Conservation (phyloP, 64 coral and sea anemone genomes). For the Pocillopora verrucosa region DNA sequence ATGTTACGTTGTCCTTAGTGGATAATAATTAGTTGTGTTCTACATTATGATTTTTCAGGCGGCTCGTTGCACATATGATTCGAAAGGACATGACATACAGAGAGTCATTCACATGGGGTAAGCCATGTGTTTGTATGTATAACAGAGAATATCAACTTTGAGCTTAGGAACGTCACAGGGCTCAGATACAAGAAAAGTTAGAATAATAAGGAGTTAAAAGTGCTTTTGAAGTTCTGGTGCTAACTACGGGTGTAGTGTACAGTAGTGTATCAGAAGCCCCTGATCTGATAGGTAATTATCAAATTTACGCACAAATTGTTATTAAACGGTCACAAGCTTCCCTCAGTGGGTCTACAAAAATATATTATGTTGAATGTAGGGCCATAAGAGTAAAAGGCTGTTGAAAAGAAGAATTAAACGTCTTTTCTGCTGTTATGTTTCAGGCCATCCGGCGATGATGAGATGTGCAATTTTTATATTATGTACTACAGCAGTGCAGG, state of each 20-base stretch:
- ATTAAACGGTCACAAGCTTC: too few relatives aligned
- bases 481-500: conserved; percentile 54
- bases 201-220: too few relatives aligned
- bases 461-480: conserved; percentile 81
- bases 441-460: conserved; percentile 60
- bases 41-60: conserved; percentile 48
- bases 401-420: background rate
- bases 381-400: too few relatives aligned
- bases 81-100: conserved; percentile 54
- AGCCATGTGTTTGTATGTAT: background rate
- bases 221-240: too few relatives aligned
- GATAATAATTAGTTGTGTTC: background rate
- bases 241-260: too few relatives aligned
- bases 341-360: too few relatives aligned
- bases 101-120: conserved; percentile 80
- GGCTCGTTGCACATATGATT: conserved; percentile 89
- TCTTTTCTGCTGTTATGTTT: background rate
- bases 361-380: too few relatives aligned
- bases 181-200: background rate
- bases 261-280: too few relatives aligned
- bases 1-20: too few relatives aligned
- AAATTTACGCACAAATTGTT: too few relatives aligned
- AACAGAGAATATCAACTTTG: background rate
- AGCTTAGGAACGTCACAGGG: background rate
- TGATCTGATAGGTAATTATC: too few relatives aligned